These are phyloP conservation scores for Oscheius sp. DNA, from an alignment of 1,140 invertebrate genomes.

Conservation along the genomic window DNA sequence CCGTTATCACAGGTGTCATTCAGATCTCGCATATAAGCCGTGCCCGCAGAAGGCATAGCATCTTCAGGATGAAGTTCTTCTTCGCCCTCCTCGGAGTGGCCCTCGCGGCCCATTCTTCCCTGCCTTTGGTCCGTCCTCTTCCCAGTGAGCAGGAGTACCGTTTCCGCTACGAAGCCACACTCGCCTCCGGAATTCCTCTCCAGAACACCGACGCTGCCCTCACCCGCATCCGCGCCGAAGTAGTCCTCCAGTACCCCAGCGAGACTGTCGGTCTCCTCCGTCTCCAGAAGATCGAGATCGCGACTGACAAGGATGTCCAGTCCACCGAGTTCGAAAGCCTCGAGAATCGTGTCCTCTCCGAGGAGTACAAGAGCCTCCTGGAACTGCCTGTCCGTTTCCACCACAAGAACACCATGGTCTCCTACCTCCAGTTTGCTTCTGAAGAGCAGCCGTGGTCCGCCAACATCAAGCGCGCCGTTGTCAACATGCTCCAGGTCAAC, in stretches of 20 bases:
- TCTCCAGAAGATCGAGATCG: constrained; percentile 4
- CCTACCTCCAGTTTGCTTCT: constrained; percentile 27
- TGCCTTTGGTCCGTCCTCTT: background rate
- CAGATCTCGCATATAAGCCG: background rate
- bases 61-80: constrained; percentile 5
- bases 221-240: constrained; percentile 10
- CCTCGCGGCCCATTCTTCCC: background rate
- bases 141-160: constrained; percentile 14
- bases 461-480: constrained; percentile 59
- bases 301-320: background rate
- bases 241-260: background rate
- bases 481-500: constrained; percentile 58
- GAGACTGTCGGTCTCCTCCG: background rate
- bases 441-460: constrained; percentile 56
- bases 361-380: constrained; percentile 19
- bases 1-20: background rate
- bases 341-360: constrained; percentile 15
- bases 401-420: constrained; percentile 25
- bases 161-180: constrained; percentile 7
- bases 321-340: constrained; percentile 4
- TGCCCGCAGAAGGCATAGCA: too few species aligned
- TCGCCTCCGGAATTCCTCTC: constrained; percentile 22
- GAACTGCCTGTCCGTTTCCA: constrained; percentile 21
- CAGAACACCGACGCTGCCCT: constrained; percentile 4
- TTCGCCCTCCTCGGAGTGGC: background rate